phyloP scores from a whole-genome alignment of 2,888 invertebrate species.

The Drosophila peninsularis region DNA sequence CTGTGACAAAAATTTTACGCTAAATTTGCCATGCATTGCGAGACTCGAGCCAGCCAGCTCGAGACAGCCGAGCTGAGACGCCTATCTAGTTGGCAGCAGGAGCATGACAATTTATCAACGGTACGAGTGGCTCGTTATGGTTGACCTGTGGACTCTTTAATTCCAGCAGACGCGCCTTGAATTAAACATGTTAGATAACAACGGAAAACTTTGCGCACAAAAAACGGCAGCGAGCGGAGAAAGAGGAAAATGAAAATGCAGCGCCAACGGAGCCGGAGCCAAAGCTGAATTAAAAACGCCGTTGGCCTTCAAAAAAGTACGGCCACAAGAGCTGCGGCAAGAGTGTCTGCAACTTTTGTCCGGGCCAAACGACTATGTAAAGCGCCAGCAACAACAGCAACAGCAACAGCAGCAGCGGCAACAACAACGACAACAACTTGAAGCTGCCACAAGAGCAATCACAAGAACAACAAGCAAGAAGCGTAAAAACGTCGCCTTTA shows the following conservation, averaged over 20 bases:
- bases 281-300: constrained; percentile 64
- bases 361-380: constrained; percentile 69
- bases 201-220: constrained; percentile 17
- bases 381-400: constrained; percentile 43
- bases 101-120: constrained; percentile 61
- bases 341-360: constrained; percentile 65
- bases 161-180: constrained; percentile 73
- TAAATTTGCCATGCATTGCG: constrained; percentile 68
- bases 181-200: constrained; percentile 80
- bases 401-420: constrained; percentile 31
- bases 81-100: constrained; percentile 11
- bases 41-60: constrained; percentile 13
- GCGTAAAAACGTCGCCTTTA: constrained; percentile 73
- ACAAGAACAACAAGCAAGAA: constrained; percentile 38
- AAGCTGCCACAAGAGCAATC: constrained; percentile 40
- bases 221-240: not conserved
- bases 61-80: constrained; percentile 1
- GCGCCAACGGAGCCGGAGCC: constrained; percentile 39
- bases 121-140: constrained; percentile 60
- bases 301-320: constrained; percentile 67
- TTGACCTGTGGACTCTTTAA: constrained; percentile 69
- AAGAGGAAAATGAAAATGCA: constrained; percentile 41
- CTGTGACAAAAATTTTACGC: constrained; percentile 74
- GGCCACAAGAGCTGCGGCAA: constrained; percentile 41
- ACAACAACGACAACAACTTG: constrained; percentile 14